Conservation (phyloP, 2,888 invertebrate genomes). For the Gastracanthus pulcherrimus region DNA sequence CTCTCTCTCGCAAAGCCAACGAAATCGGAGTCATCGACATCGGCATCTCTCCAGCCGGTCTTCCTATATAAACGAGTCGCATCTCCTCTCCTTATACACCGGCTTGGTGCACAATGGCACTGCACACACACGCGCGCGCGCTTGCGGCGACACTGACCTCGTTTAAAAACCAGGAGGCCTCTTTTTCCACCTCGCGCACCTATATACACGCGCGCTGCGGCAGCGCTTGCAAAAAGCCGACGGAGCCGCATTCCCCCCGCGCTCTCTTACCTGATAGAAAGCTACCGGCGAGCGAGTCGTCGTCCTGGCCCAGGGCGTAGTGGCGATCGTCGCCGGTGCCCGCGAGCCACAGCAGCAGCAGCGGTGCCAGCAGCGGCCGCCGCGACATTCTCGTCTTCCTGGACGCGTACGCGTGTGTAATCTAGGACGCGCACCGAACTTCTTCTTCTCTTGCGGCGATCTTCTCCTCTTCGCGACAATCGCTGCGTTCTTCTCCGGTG, state of each 20-base stretch:
- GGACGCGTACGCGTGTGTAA: neutral
- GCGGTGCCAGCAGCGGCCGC: conserved; percentile 51
- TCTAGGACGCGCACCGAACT: neutral
- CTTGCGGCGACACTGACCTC: conserved; percentile 32
- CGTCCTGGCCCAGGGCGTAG: conserved; percentile 76
- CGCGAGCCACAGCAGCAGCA: conserved; percentile 52
- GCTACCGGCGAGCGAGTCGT: conserved; percentile 90
- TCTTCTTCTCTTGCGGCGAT: conserved; percentile 32
- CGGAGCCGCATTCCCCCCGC: neutral
- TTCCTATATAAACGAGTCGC: too few relatives aligned
- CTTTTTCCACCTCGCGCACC: conserved; percentile 18
- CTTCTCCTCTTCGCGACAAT: neutral
- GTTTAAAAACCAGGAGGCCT: conserved; percentile 18
- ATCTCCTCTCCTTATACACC: too few relatives aligned
- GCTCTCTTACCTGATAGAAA: conserved; percentile 86
- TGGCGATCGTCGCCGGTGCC: conserved; percentile 59
- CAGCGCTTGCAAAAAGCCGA: neutral
- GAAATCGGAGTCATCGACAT: too few relatives aligned
- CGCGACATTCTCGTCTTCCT: conserved; percentile 55
- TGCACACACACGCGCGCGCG: conserved; percentile 31
- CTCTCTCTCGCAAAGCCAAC: too few relatives aligned
- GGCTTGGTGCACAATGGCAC: too few relatives aligned
- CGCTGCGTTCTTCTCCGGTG: neutral
- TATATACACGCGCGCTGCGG: neutral
- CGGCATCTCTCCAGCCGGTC: too few relatives aligned